These are phyloP conservation scores for Drosophila anomalipes DNA, from an alignment of 2,888 invertebrate species.

Conservation along the genomic window DNA sequence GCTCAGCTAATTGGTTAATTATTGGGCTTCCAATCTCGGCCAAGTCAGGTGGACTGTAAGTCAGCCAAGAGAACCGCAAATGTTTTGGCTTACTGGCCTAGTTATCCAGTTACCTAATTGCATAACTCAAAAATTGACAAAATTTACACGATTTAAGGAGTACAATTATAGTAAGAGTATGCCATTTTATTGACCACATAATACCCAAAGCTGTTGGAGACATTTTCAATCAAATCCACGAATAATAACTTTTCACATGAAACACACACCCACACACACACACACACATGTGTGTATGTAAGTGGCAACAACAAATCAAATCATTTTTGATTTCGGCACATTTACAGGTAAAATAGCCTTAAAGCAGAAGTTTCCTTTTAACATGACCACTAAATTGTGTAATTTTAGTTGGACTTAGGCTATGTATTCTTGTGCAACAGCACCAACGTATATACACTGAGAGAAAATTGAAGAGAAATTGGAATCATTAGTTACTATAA, in stretches of 20 bases:
- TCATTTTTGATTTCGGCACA: slow-evolving; percentile 49
- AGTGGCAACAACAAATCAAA: not conserved
- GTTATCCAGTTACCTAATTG: not conserved
- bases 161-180: not conserved
- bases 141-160: slow-evolving; percentile 4
- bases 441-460: slow-evolving; percentile 2
- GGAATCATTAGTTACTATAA: too few relatives aligned
- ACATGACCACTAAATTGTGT: slow-evolving; percentile 53
- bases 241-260: slow-evolving; percentile 41
- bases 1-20: slow-evolving; percentile 75
- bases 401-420: slow-evolving; percentile 52
- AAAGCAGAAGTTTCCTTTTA: slow-evolving; percentile 27
- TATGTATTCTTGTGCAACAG: slow-evolving; percentile 21
- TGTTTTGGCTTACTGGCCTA: slow-evolving; percentile 20
- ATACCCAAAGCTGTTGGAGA: not conserved
- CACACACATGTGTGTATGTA: not conserved
- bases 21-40: slow-evolving; percentile 52
- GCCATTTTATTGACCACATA: not conserved
- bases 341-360: slow-evolving; percentile 21
- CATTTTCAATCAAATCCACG: slow-evolving; percentile 8
- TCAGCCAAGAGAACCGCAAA: not conserved
- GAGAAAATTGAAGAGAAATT: not conserved
- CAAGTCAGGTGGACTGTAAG: not conserved
- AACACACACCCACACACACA: not conserved
- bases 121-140: slow-evolving; percentile 12